Evolutionary conservation across 2,888 invertebrate species (phyloP), one percentile per base, ranked within the genome.

Genomic region (Achlya flavicornis): DNA sequence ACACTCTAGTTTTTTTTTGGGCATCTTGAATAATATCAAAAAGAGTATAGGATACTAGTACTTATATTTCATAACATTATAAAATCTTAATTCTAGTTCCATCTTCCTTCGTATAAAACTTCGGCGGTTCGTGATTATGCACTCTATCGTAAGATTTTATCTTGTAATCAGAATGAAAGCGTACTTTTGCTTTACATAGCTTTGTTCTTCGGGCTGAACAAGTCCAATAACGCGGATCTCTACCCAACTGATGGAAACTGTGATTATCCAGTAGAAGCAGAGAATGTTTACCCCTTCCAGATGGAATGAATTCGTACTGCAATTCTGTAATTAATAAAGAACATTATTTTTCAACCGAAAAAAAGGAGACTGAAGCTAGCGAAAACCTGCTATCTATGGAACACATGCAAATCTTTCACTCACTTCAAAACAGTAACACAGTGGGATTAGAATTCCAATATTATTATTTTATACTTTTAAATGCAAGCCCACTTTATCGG

Each of bases 161-260:
- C 0, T 65, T 61, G 4, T 63, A 48, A 10, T 57, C 32, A 3
- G 26, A n/a, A 43, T 68, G 64, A 14, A 71, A 63, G 8, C 62
- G 62, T 3, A 73, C 61, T 62, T 41, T 68, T 35, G 67, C 73
- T 58, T 60, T 67, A 38, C 76, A 74, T 26, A 60, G 57, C 61
- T 65, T 67, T 46, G n/a, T n/a, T 62, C 57, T 63, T 65, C 66
- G 63, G 61, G 33, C 66, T 19, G 69, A 78, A 71, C 67, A 80
- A 0, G 69, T 63, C 67, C 80, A 81, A 53, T 72, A 78, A 6
- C 76, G 61, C 2, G n/a, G 2, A 58, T 60, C 16, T 71, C 75
- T 66, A 66, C 72, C 58, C 38, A 67, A 14, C 60, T 66, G 65
- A 57, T 64, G 66, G 48, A 69, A 76, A 0, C 72, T 76, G 61